Percentiles rank a stretch among this genome's conserved stretches.
These are phyloP conservation scores for Huso huso DNA, from an alignment of 2,797 vertebrate species.

Conservation along the genomic window DNA sequence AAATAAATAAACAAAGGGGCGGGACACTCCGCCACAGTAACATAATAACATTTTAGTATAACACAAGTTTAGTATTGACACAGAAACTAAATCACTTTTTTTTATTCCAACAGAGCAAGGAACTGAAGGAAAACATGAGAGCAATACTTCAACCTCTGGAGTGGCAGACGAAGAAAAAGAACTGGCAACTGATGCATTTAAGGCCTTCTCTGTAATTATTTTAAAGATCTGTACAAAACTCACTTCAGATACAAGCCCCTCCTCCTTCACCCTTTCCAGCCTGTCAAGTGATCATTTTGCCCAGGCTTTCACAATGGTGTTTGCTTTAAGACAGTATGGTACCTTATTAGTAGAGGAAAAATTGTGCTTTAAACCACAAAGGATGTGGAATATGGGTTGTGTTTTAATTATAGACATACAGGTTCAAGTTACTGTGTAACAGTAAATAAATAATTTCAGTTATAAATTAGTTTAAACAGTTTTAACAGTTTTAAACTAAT, in stretches of 20 bases:
- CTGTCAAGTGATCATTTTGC: neutral
- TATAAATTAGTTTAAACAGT: too few species aligned
- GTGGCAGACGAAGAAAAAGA: conserved; percentile 88
- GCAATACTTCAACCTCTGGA: conserved; percentile 59
- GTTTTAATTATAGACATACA: neutral
- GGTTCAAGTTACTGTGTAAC: conserved; percentile 3
- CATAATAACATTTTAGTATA: conserved; percentile 28
- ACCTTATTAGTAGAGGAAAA: neutral
- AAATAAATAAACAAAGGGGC: conserved; percentile 27
- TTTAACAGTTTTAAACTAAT: conserved; percentile 8
- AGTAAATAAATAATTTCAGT: too few species aligned
- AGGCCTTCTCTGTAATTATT: conserved; percentile 73
- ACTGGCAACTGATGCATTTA: conserved; percentile 69
- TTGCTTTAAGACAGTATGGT: neutral
- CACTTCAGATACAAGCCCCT: too few species aligned
- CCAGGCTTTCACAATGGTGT: too few species aligned
- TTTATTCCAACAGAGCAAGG: conserved; percentile 65
- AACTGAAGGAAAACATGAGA: conserved; percentile 74
- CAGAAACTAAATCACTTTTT: neutral
- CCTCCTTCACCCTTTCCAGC: too few species aligned
- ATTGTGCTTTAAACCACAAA: neutral
- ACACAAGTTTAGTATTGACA: neutral
- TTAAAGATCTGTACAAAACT: too few species aligned
- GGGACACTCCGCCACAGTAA: conserved; percentile 24
- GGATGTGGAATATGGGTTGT: neutral